Percentiles rank a stretch among this genome's conserved stretches.
Evolutionary conservation across 2,888 invertebrate species (phyloP).

Genomic region (Lordiphosa fenestrarum): DNA sequence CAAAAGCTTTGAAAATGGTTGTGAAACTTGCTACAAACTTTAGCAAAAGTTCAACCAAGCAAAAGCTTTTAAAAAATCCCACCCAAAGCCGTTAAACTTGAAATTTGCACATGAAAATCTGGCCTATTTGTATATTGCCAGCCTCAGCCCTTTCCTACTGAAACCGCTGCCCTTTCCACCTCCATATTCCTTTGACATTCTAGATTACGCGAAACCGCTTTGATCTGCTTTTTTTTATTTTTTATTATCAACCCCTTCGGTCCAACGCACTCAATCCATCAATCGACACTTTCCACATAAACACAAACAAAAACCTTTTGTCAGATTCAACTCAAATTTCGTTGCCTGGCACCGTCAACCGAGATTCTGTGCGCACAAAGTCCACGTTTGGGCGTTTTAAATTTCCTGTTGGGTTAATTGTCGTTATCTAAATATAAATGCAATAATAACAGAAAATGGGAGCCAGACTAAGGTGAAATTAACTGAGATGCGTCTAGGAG

Average conservation of each 20-base stretch:
- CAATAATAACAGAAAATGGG: conserved; percentile 14
- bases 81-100: background rate
- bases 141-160: background rate
- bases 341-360: conserved; percentile 40
- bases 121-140: background rate
- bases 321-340: conserved; percentile 46
- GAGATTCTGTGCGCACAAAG: background rate
- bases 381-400: conserved; percentile 35
- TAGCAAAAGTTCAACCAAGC: background rate
- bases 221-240: background rate
- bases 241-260: background rate
- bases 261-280: conserved; percentile 2
- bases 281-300: conserved; percentile 26
- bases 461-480: conserved; percentile 1
- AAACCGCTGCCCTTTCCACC: too few relatives aligned
- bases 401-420: conserved; percentile 20
- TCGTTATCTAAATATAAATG: conserved; percentile 20
- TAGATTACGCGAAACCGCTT: background rate
- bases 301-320: conserved; percentile 20
- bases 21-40: too few relatives aligned
- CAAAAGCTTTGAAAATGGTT: too few relatives aligned
- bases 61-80: background rate
- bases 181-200: too few relatives aligned
- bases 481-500: too few relatives aligned
- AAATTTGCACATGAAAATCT: too few relatives aligned